phyloP scores from a whole-genome alignment of 2,797 vertebrate species.

The Smutsia temminckii region DNA sequence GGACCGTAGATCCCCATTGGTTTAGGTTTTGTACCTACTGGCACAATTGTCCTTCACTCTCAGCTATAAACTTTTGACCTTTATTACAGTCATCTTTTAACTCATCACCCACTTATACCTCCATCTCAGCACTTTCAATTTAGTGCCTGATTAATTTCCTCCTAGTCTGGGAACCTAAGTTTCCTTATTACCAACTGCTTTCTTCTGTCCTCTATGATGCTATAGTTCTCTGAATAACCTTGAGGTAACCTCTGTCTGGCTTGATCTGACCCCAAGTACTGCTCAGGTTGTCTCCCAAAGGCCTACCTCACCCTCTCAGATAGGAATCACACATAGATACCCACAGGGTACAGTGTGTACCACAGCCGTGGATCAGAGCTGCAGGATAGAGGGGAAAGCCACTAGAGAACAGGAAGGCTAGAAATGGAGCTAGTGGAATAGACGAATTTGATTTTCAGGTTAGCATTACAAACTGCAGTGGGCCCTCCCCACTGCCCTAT shows the following conservation, averaged over 20 bases:
- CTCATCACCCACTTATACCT: not conserved
- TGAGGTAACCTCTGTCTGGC: not conserved
- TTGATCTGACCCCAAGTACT: not conserved
- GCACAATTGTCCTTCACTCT: not conserved
- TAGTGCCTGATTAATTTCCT: not conserved
- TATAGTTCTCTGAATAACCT: not conserved
- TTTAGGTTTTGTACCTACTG: not conserved
- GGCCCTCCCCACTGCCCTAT: not conserved
- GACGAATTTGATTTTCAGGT: not conserved
- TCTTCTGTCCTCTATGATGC: not conserved
- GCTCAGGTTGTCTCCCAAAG: not conserved
- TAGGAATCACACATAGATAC: not conserved
- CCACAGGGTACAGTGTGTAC: not conserved
- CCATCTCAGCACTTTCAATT: not conserved
- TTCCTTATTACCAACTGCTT: not conserved
- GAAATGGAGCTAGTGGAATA: not conserved
- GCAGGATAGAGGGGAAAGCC: not conserved
- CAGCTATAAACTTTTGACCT: not conserved
- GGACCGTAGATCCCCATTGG: not conserved
- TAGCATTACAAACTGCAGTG: not conserved
- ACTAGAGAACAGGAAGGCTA: not conserved
- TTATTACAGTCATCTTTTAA: not conserved
- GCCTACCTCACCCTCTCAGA: not conserved
- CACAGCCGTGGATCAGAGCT: not conserved
- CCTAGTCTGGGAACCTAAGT: not conserved